Percentiles rank a stretch among this genome's conserved stretches.
Evolutionary conservation across 2,797 vertebrate species (phyloP).

Genomic region (Lithobates sylvaticus): DNA sequence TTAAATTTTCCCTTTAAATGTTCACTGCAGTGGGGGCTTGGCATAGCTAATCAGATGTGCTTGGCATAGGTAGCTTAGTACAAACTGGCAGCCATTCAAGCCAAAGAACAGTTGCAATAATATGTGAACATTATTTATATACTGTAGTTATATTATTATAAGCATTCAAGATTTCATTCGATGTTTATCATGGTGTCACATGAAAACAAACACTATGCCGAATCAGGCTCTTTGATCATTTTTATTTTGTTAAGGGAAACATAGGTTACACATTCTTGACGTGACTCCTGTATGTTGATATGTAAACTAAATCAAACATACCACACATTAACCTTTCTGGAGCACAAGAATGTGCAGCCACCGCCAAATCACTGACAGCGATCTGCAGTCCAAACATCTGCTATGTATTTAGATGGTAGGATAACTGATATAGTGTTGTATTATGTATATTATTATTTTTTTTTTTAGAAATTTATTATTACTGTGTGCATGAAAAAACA

Average conservation of each 20-base stretch:
- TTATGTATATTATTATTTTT: not conserved
- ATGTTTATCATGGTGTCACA: not conserved
- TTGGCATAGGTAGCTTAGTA: too few relatives aligned
- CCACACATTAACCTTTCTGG: slow-evolving; percentile 3
- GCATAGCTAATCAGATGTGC: too few relatives aligned
- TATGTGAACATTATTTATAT: not conserved
- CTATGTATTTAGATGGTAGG: not conserved
- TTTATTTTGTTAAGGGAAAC: slow-evolving; percentile 14
- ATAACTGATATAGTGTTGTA: not conserved
- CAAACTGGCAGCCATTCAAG: too few relatives aligned
- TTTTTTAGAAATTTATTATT: not conserved
- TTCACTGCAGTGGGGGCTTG: too few relatives aligned
- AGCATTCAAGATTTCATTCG: not conserved
- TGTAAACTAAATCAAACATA: slow-evolving; percentile 15
- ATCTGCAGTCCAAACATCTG: slow-evolving; percentile 1
- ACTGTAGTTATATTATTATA: not conserved
- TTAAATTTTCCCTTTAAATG: too few relatives aligned
- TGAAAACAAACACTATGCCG: slow-evolving; percentile 1
- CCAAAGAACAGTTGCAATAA: not conserved
- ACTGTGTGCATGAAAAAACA: not conserved
- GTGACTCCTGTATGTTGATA: slow-evolving; percentile 6
- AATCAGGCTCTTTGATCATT: slow-evolving; percentile 15
- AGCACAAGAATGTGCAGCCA: slow-evolving; percentile 6
- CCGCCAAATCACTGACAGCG: not conserved
- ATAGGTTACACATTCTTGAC: slow-evolving; percentile 16